Evolutionary conservation across 2,797 vertebrate genomes (phyloP).

Genomic region (Xyrichtys novacula): DNA sequence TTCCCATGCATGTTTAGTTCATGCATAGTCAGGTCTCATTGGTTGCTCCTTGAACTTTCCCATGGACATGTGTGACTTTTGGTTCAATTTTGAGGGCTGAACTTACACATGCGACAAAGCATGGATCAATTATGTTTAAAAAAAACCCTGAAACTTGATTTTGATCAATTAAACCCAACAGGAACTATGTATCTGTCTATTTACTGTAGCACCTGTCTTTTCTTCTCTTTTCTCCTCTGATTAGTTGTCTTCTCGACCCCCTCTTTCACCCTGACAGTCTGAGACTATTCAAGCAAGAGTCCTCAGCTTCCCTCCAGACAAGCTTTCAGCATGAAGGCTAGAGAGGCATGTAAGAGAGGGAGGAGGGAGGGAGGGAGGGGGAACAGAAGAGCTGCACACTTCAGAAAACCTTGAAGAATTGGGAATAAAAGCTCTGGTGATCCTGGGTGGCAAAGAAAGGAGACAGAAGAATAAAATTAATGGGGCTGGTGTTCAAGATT

Average conservation of each 20-base stretch:
- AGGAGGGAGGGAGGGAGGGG: constrained; percentile 50
- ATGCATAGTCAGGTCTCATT: constrained; percentile 10
- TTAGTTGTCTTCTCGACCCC: constrained; percentile 68
- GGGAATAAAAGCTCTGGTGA: constrained; percentile 69
- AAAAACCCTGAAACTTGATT: neutral
- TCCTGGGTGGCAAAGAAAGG: constrained; percentile 66
- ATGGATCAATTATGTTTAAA: neutral
- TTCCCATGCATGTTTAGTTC: constrained; percentile 51
- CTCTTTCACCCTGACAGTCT: constrained; percentile 59
- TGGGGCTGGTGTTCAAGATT: constrained; percentile 36
- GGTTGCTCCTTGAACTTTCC: constrained; percentile 19
- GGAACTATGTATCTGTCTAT: constrained; percentile 37
- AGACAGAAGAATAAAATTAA: constrained; percentile 32
- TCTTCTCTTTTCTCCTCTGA: constrained; percentile 68
- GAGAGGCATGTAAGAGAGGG: constrained; percentile 71
- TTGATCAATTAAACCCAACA: constrained; percentile 1
- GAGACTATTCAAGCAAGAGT: constrained; percentile 75
- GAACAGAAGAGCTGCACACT: constrained; percentile 64
- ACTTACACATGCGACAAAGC: neutral
- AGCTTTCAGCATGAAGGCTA: constrained; percentile 71
- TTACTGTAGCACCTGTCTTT: constrained; percentile 74
- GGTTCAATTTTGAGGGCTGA: neutral
- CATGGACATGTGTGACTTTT: neutral
- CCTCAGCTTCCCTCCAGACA: constrained; percentile 74
- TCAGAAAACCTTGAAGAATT: constrained; percentile 78